Percentiles rank a stretch among this genome's conserved stretches.
Conservation (phyloP, 2,113 vertebrate genomes). For the Myrmecophaga tridactyla region DNA sequence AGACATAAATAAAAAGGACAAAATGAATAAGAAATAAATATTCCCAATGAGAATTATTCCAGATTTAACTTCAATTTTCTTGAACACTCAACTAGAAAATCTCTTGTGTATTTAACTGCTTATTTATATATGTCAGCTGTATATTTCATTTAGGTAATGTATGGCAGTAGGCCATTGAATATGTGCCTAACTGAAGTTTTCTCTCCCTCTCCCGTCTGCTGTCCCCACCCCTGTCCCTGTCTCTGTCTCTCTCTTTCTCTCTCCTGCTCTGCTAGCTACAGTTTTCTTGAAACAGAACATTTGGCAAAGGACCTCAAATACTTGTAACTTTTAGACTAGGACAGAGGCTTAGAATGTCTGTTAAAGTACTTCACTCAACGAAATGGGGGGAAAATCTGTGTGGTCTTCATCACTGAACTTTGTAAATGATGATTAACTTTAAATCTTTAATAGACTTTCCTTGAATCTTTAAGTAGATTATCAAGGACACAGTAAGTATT, state of each 20-base stretch:
- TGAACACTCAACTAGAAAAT: not conserved
- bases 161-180: not conserved
- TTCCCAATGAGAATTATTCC: not conserved
- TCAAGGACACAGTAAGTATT: not conserved
- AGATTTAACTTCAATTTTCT: not conserved
- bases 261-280: not conserved
- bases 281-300: not conserved
- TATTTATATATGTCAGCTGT: not conserved
- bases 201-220: not conserved
- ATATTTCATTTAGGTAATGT: not conserved
- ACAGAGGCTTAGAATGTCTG: not conserved
- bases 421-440: not conserved
- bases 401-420: not conserved
- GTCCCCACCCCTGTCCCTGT: no score
- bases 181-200: not conserved
- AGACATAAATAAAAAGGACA: no score
- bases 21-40: slow-evolving; percentile 4
- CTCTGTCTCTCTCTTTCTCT: not conserved
- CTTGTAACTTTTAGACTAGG: not conserved
- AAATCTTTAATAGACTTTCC: no score
- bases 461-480: not conserved
- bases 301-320: not conserved
- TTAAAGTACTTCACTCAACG: not conserved
- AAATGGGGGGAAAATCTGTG: not conserved
- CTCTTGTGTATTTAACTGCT: not conserved